A percentile compares a stretch with the other conserved stretches of the same genome.
These are phyloP conservation scores for Myocastor coypus DNA, from an alignment of 2,113 vertebrate species.

Conservation along the genomic window DNA sequence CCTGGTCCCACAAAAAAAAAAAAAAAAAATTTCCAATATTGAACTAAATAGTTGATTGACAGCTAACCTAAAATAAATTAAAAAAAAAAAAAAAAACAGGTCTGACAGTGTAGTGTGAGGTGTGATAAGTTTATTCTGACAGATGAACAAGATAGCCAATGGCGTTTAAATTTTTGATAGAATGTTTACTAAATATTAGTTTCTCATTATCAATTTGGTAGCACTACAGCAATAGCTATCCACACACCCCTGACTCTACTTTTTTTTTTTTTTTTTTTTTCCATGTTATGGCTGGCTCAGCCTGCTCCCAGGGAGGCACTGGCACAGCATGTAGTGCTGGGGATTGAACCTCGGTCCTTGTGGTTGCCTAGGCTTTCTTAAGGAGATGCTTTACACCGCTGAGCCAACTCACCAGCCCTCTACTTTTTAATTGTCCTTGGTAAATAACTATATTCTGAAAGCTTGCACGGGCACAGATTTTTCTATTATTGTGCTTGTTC, in stretches of 20 bases:
- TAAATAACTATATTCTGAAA: slow-evolving; percentile 3
- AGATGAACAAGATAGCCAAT: not conserved
- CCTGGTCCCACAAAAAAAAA: too few relatives aligned
- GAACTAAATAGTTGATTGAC: not conserved
- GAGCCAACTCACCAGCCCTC: too few relatives aligned
- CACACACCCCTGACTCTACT: not conserved
- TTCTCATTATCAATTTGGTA: not conserved
- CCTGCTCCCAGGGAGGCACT: too few relatives aligned
- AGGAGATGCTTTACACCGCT: too few relatives aligned
- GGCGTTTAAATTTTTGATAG: not conserved
- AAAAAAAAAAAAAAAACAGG: too few relatives aligned
- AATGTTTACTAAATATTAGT: not conserved
- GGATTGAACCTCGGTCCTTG: too few relatives aligned
- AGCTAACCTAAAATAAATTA: not conserved
- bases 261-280: too few relatives aligned
- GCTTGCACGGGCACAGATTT: not conserved
- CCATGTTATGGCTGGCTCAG: too few relatives aligned
- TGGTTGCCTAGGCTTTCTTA: too few relatives aligned
- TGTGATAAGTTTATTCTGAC: not conserved
- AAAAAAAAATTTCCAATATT: not conserved
- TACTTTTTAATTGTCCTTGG: not conserved
- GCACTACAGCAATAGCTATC: not conserved
- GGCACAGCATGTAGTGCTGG: too few relatives aligned
- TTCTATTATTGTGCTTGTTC: not conserved
- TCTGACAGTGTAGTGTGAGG: not conserved